Evolutionary conservation across 1,140 invertebrate species (phyloP), one percentile per base, ranked within the genome.

Genomic region (Ceratitis capitata): DNA sequence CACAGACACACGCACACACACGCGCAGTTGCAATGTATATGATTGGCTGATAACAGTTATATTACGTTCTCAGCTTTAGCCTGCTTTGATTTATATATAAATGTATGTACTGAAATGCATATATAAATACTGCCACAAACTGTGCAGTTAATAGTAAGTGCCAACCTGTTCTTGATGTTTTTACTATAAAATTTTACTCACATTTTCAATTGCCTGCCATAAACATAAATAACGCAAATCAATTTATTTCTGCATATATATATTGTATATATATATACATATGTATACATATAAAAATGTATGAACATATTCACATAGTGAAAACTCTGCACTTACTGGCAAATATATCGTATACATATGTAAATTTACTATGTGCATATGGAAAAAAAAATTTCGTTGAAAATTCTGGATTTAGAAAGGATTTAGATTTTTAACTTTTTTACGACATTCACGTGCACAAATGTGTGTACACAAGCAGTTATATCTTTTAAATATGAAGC

Each of bases 151-250:
- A 0, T 2, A 19, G 12, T 69, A n/a, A 35, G 56, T 29, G 5
- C 3, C 58, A 74, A 74, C 16, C n/a, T 74, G 64, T 74, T 39
- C 64, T 74, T 69, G 64, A 69, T 35, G 39, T 39, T 74, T 74
- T 74, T n/a, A 74, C 35, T 74, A 42, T 42, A 74, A 26, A 64
- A 74, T 74, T 74, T 74, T 74, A 74, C 19, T 42, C 64, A 74
- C 35, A 74, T 74, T 42, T 74, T 74, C 64, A 74, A 74, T 74
- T 39, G n/a, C 64, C 32, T 39, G 35, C 64, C 64, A 19, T 74
- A 74, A 74, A 74, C 64, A 74, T 39, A 42, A 74, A 74, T 74
- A 19, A 42, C 6, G 19, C 64, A 42, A n/a, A n/a, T 74, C 26
- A 4, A 29, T 14, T 3, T 19, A 29, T 61, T 29, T 61, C 9